Evolutionary conservation across 2,888 invertebrate genomes (phyloP).

Genomic region (Cephus rjabovi): DNA sequence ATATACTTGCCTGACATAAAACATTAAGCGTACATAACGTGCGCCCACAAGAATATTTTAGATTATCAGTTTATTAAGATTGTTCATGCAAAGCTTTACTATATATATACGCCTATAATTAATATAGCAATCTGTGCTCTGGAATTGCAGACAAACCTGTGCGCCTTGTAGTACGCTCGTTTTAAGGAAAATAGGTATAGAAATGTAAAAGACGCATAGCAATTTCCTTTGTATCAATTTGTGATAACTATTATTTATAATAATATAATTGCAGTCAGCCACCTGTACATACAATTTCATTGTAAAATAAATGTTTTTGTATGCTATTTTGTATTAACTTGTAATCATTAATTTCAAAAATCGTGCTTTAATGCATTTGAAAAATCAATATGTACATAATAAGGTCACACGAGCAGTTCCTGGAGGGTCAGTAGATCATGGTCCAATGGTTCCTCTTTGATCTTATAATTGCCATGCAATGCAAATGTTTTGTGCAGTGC

Average conservation of each 20-base stretch:
- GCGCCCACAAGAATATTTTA: background rate
- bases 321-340: conserved; percentile 8
- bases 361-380: background rate
- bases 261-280: conserved; percentile 15
- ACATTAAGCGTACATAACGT: background rate
- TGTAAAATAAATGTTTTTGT: conserved; percentile 24
- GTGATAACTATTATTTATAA: conserved; percentile 21
- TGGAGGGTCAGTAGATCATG: conserved; percentile 55
- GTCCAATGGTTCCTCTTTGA: conserved; percentile 72
- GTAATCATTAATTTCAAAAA: background rate
- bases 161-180: background rate
- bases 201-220: background rate
- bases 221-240: conserved; percentile 17
- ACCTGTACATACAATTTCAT: conserved; percentile 18
- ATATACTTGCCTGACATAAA: background rate
- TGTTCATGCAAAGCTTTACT: background rate
- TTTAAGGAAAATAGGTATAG: background rate
- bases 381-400: background rate
- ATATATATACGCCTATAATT: background rate
- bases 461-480: conserved; percentile 71
- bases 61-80: background rate
- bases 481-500: conserved; percentile 74
- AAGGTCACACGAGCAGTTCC: conserved; percentile 45
- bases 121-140: background rate
- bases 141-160: background rate